Conservation (phyloP, 2,888 invertebrate genomes). For the Neoaliturus tenellus region DNA sequence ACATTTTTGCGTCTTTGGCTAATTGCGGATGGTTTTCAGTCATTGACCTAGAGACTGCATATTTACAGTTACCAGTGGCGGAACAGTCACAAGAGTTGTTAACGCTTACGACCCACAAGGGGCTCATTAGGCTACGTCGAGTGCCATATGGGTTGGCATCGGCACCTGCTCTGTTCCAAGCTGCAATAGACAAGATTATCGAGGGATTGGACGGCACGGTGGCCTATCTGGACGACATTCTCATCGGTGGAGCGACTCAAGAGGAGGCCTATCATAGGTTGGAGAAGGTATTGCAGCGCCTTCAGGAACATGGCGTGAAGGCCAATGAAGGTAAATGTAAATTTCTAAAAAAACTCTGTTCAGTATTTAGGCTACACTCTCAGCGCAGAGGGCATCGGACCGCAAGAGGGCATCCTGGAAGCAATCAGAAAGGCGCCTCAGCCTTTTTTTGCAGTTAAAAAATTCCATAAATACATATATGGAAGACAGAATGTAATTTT, state of each 20-base stretch:
- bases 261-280: constrained; percentile 52
- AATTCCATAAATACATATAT: constrained; percentile 57
- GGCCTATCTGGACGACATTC: constrained; percentile 66
- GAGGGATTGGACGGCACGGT: constrained; percentile 44
- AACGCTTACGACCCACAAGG: constrained; percentile 67
- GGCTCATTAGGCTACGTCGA: constrained; percentile 60
- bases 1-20: constrained; percentile 66
- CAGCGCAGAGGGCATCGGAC: constrained; percentile 37
- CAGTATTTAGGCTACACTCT: constrained; percentile 65
- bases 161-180: constrained; percentile 64
- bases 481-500: not conserved
- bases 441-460: constrained; percentile 18
- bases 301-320: constrained; percentile 63
- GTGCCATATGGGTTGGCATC: constrained; percentile 63
- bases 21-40: constrained; percentile 58
- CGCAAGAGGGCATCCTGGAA: constrained; percentile 45
- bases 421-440: constrained; percentile 44
- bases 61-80: constrained; percentile 66
- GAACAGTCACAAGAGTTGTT: constrained; percentile 65
- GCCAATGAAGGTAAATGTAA: constrained; percentile 65
- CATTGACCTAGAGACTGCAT: constrained; percentile 67
- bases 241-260: constrained; percentile 59
- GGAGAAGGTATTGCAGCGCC: constrained; percentile 59
- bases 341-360: constrained; percentile 63
- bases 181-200: constrained; percentile 59